Evolutionary conservation across 2,113 vertebrate species (phyloP).

Genomic region (Oreocharis arfaki): DNA sequence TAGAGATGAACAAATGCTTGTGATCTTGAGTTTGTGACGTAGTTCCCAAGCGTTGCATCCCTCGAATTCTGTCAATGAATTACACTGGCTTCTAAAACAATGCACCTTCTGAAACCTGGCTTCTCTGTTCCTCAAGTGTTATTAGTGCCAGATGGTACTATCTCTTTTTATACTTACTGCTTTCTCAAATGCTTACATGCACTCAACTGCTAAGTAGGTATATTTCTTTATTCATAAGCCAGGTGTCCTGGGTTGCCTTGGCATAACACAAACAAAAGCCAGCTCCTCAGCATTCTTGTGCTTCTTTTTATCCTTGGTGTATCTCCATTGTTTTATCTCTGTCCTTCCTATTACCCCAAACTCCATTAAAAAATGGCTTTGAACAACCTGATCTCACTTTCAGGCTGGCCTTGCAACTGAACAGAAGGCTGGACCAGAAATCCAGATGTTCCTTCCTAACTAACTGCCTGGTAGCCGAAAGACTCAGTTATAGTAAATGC

Average conservation of each 20-base stretch:
- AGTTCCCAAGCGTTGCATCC: background rate
- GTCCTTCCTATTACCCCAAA: background rate
- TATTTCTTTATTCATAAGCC: background rate
- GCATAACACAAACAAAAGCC: background rate
- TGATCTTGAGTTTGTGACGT: background rate
- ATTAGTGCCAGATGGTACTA: rapidly evolving
- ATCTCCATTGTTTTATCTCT: background rate
- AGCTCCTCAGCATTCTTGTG: background rate
- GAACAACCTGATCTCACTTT: background rate
- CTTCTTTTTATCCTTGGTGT: background rate
- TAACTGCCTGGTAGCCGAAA: background rate
- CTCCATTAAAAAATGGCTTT: background rate
- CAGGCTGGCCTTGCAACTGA: background rate
- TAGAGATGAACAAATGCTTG: background rate
- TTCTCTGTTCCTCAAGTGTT: background rate
- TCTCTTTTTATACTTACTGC: background rate
- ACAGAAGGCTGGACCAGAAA: background rate
- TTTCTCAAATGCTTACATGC: background rate
- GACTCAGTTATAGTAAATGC: background rate
- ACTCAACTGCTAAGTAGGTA: background rate
- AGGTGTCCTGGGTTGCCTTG: background rate
- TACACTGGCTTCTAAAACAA: background rate
- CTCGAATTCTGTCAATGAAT: background rate
- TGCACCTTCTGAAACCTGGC: background rate
- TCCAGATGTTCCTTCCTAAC: background rate